phyloP scores from a whole-genome alignment of 2,113 vertebrate genomes.

The Okapia johnstoni region DNA sequence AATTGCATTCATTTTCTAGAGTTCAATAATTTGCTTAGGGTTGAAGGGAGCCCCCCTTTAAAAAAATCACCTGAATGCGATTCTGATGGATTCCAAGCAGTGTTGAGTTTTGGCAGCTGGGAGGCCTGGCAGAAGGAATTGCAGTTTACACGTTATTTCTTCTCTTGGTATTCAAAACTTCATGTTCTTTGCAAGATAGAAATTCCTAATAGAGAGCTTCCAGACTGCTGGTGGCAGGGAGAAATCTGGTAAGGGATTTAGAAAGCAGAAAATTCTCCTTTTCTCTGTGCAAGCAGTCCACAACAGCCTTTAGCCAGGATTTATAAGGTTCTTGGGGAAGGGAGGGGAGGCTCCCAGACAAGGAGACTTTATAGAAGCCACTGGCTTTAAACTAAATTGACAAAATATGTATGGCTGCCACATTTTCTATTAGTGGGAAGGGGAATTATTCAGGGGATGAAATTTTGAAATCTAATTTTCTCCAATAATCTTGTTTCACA shows the following conservation, averaged over 20 bases:
- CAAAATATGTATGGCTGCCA: not conserved
- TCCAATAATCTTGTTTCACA: not conserved
- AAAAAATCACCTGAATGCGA: not conserved
- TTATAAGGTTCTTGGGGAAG: constrained; percentile 24
- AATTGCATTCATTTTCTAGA: not conserved
- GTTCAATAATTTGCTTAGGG: not conserved
- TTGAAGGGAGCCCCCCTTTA: not conserved
- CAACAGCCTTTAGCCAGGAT: constrained; percentile 51
- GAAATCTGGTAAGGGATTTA: constrained; percentile 19
- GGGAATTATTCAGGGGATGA: not conserved
- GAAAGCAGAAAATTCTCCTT: constrained; percentile 40
- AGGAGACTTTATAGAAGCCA: constrained; percentile 7
- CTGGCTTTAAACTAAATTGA: not conserved
- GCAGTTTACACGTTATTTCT: not conserved
- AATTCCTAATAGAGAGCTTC: constrained; percentile 32
- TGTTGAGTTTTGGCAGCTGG: not conserved
- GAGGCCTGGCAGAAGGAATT: not conserved
- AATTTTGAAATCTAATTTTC: not conserved
- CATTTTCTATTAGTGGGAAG: constrained; percentile 44
- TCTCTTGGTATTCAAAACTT: constrained; percentile 5
- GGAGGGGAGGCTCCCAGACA: not conserved
- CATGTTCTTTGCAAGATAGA: not conserved
- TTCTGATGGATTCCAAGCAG: not conserved
- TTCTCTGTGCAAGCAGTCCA: not conserved
- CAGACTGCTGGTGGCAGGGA: not conserved